Evolutionary conservation across 2,888 invertebrate genomes (phyloP).

Genomic region (Phortica magna): DNA sequence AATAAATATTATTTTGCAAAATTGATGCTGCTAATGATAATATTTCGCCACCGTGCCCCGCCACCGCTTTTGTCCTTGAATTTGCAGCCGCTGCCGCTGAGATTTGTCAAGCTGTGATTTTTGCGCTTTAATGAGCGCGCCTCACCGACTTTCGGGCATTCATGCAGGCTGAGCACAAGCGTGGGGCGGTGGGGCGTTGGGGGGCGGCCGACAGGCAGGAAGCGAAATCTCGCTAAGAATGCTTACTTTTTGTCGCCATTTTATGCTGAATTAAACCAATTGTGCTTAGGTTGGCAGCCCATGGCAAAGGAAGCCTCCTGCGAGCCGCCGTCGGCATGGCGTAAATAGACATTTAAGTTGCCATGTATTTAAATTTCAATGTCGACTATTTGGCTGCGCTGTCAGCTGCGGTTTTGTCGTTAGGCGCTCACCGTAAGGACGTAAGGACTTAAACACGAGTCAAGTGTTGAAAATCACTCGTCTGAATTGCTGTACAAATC

Average conservation of each 20-base stretch:
- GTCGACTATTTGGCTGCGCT: not conserved
- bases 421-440: no score
- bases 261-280: slow-evolving; percentile 72
- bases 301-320: not conserved
- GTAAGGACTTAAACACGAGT: no score
- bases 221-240: slow-evolving; percentile 51
- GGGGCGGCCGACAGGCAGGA: slow-evolving; percentile 51
- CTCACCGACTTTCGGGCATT: not conserved
- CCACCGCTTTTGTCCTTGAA: not conserved
- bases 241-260: slow-evolving; percentile 59
- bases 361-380: slow-evolving; percentile 1
- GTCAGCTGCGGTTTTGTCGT: no score
- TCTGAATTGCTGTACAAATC: not conserved
- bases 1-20: slow-evolving; percentile 58
- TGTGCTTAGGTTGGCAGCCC: slow-evolving; percentile 44
- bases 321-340: not conserved
- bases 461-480: not conserved
- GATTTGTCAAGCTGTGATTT: slow-evolving; percentile 17
- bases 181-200: no score
- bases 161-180: not conserved
- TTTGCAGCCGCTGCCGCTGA: slow-evolving; percentile 44
- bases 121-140: not conserved
- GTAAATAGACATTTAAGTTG: slow-evolving; percentile 12
- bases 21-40: slow-evolving; percentile 66
- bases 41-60: slow-evolving; percentile 35